Evolutionary conservation across 2,888 invertebrate species (phyloP), one percentile per base, ranked within the genome.

Genomic region (Oxytorus armatus): DNA sequence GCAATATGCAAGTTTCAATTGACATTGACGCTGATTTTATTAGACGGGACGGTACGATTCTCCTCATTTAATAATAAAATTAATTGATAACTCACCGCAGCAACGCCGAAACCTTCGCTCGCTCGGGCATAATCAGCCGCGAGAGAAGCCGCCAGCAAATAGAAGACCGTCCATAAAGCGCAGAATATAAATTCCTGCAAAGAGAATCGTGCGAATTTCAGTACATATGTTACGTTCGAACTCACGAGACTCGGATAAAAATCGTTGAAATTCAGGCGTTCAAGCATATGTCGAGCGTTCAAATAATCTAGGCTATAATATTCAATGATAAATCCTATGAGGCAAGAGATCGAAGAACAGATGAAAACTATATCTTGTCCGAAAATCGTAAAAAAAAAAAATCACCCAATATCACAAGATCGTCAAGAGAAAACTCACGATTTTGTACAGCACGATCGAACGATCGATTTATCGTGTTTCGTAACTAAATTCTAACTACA

Each of bases 131-230:
- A 88, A 74, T 91, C 91, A 21, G 95, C 94, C 1, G 95, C 95
- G 75, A 97, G 92, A 29, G 95, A 94, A 0, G 96, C 94, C 0
- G 96, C 97, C 75, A 97, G 93, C 81, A 97, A 92, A 90, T 96
- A 97, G 83, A 96, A 94, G 53, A 95, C 89, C 0, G 95, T 93
- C 96, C 96, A 96, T 7, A 96, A 81, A 5, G 93, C 93, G 89
- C 96, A 96, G 92, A 95, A 97, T 1, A 94, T 92, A 82, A 97
- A 94, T 93, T 98, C 95, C 94, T 95, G 89, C 23, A 90, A 87
- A 76, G 3, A 89, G 47, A 44, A 51, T 51, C 16, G 29, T 49
- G 16, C 8, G n/a, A 47, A 49, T 59, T 11, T 36, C 8, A 55
- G n/a, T 0, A 36, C 5, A 8, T 39, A 55, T 59, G 18, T n/a